Percentiles rank a stretch among this genome's conserved stretches.
phyloP scores from a whole-genome alignment of 2,888 invertebrate genomes.

The Pyrgus malvae region DNA sequence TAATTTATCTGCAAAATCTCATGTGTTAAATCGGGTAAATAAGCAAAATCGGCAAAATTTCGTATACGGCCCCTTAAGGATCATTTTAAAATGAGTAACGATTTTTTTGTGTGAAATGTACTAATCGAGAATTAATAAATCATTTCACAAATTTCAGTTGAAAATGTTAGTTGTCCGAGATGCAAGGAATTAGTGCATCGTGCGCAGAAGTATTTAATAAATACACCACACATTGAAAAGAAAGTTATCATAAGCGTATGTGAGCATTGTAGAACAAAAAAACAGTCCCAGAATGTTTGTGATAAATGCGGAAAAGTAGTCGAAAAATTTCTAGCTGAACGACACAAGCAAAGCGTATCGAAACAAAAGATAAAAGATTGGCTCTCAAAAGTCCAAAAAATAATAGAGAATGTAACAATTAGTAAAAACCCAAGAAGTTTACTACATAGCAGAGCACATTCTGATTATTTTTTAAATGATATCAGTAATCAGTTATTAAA shows the following conservation, averaged over 20 bases:
- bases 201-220: constrained; percentile 46
- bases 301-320: constrained; percentile 49
- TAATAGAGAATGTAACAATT: constrained; percentile 33
- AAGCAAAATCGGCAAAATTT: no score
- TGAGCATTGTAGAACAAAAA: constrained; percentile 47
- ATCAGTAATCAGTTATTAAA: constrained; percentile 19
- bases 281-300: constrained; percentile 42
- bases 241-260: constrained; percentile 53
- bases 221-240: constrained; percentile 41
- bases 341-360: constrained; percentile 7
- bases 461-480: constrained; percentile 32
- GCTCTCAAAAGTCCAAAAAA: constrained; percentile 39
- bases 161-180: constrained; percentile 50
- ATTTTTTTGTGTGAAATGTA: no score
- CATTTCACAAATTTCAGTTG: constrained; percentile 53
- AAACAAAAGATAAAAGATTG: constrained; percentile 40
- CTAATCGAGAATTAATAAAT: no score
- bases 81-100: no score
- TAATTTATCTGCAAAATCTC: no score
- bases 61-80: no score
- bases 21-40: no score
- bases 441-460: constrained; percentile 24
- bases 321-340: constrained; percentile 42
- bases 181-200: constrained; percentile 52
- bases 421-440: constrained; percentile 14